These are phyloP conservation scores for Antennarius maculatus DNA, from an alignment of 2,797 vertebrate species.

Conservation along the genomic window DNA sequence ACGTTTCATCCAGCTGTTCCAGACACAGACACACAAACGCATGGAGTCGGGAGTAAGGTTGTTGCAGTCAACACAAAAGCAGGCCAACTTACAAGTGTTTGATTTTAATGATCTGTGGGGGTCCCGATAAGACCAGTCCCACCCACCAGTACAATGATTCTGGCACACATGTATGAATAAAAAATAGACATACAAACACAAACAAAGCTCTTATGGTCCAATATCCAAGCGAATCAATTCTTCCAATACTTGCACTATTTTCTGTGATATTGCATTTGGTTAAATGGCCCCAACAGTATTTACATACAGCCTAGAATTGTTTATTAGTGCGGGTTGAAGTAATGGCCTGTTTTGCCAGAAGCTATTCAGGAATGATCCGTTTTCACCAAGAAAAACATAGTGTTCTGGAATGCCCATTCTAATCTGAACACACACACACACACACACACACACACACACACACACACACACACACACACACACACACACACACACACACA, in stretches of 20 bases:
- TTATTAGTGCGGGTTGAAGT: constrained; percentile 50
- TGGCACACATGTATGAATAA: neutral
- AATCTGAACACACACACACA: constrained; percentile 50
- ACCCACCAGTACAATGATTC: constrained; percentile 5
- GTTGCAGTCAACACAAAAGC: constrained; percentile 29
- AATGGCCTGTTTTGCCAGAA: constrained; percentile 55
- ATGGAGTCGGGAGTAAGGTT: constrained; percentile 8
- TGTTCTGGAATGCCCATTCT: constrained; percentile 52
- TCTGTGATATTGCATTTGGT: constrained; percentile 47
- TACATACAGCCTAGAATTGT: constrained; percentile 55
- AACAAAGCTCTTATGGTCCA: constrained; percentile 34
- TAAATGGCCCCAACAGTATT: constrained; percentile 53
- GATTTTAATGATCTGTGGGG: constrained; percentile 41
- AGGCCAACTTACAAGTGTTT: constrained; percentile 46
- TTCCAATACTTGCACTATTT: constrained; percentile 34
- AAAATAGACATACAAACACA: constrained; percentile 18
- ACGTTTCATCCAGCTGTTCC: constrained; percentile 73
- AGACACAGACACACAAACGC: constrained; percentile 36
- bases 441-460: no score
- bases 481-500: no score
- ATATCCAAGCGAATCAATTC: constrained; percentile 38
- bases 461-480: no score
- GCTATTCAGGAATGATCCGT: constrained; percentile 60
- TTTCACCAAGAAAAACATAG: constrained; percentile 44
- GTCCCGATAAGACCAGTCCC: constrained; percentile 29